phyloP scores from a whole-genome alignment of 1,140 invertebrate species.

The Drosophila willistoni region DNA sequence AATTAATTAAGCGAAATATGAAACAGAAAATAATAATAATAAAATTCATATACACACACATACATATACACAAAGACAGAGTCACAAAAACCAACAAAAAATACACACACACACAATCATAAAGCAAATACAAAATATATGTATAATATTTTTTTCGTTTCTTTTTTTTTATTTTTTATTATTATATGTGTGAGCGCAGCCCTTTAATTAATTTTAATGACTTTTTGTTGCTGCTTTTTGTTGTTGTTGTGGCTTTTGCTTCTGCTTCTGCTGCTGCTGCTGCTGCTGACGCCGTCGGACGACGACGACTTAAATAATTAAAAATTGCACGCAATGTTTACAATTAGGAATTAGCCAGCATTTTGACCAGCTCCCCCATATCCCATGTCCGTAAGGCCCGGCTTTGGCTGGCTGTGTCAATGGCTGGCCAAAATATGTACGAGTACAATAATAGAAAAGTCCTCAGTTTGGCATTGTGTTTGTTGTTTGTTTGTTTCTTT shows the following conservation, averaged over 20 bases:
- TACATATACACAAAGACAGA: conserved; percentile 4
- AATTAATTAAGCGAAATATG: conserved; percentile 77
- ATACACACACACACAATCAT: conserved; percentile 33
- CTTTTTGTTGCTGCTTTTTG: conserved; percentile 39
- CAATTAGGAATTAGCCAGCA: conserved; percentile 77
- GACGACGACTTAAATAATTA: conserved; percentile 80
- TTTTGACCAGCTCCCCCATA: conserved; percentile 29
- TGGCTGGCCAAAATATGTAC: conserved; percentile 25
- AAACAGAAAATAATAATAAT: conserved; percentile 48
- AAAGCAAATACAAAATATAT: conserved; percentile 59
- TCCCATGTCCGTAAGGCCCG: background rate
- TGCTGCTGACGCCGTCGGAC: conserved; percentile 39
- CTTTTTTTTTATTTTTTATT: background rate
- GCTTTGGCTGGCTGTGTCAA: conserved; percentile 33
- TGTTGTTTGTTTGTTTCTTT: background rate
- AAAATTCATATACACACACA: conserved; percentile 47
- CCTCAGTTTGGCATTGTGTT: conserved; percentile 79
- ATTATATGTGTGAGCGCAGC: conserved; percentile 40
- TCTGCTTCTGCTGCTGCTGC: conserved; percentile 5
- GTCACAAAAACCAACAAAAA: conserved; percentile 25
- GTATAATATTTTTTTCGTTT: conserved; percentile 15
- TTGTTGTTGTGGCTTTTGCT: conserved; percentile 32
- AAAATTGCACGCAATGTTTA: conserved; percentile 82
- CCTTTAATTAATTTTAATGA: conserved; percentile 82
- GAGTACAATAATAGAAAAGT: conserved; percentile 41